Evolutionary conservation across 2,797 vertebrate species (phyloP).

Genomic region (Cottoperca gobio): DNA sequence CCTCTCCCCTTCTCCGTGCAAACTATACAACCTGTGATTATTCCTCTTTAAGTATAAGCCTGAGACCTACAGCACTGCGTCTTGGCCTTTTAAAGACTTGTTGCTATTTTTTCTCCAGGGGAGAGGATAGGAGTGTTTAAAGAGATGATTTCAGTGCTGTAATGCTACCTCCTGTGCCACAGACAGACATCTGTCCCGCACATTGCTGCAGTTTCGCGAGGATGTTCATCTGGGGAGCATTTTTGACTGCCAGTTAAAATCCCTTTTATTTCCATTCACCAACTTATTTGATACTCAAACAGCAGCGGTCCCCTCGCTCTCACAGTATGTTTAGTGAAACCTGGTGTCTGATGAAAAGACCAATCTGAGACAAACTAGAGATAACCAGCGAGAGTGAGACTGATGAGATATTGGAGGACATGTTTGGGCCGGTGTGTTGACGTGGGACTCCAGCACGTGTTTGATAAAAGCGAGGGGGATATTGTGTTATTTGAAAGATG

Average conservation of each 20-base stretch:
- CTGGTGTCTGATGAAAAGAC: not conserved
- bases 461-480: conserved; percentile 26
- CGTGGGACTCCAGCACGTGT: conserved; percentile 17
- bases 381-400: conserved; percentile 8
- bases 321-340: conserved; percentile 21
- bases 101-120: conserved; percentile 65
- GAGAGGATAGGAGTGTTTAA: conserved; percentile 51
- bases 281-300: conserved; percentile 19
- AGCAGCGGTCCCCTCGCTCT: not conserved
- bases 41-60: conserved; percentile 58
- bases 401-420: not conserved
- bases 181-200: conserved; percentile 85
- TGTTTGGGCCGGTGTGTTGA: conserved; percentile 17
- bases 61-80: conserved; percentile 63
- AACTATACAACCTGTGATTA: conserved; percentile 67
- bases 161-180: conserved; percentile 54
- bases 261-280: conserved; percentile 43
- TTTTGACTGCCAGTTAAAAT: conserved; percentile 55
- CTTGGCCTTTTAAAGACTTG: conserved; percentile 52
- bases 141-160: conserved; percentile 55
- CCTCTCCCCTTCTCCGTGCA: conserved; percentile 46
- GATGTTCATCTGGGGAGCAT: conserved; percentile 52
- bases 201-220: conserved; percentile 74
- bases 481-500: conserved; percentile 49
- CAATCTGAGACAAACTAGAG: not conserved